phyloP scores from a whole-genome alignment of 2,888 invertebrate species.

The Buathra laborator region DNA sequence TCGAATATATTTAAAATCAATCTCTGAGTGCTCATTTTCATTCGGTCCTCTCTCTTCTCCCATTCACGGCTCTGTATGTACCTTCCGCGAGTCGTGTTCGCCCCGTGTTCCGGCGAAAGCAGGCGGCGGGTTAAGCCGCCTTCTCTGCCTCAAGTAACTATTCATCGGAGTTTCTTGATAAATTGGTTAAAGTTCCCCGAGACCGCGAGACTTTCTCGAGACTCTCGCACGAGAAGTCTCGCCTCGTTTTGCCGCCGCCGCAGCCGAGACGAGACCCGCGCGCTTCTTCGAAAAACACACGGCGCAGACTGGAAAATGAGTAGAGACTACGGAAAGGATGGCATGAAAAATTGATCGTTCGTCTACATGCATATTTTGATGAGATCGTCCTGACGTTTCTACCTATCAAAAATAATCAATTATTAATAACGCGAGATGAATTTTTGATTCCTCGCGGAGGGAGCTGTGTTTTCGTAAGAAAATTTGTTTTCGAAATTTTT shows the following conservation, averaged over 20 bases:
- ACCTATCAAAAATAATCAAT: no score
- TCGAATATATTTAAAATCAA: conserved; percentile 49
- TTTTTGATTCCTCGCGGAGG: no score
- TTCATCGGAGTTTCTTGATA: conserved; percentile 66
- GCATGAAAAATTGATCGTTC: no score
- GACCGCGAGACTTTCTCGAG: conserved; percentile 34
- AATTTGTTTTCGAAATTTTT: no score
- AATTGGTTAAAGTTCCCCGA: conserved; percentile 59
- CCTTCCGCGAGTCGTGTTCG: neutral
- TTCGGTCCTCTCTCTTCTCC: conserved; percentile 2
- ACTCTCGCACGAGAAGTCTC: conserved; percentile 44
- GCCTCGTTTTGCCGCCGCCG: conserved; percentile 26
- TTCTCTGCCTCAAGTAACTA: conserved; percentile 47
- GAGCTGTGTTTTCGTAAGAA: no score
- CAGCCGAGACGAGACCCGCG: neutral
- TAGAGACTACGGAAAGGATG: neutral
- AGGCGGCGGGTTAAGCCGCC: neutral
- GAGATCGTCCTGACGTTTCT: no score
- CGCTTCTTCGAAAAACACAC: neutral
- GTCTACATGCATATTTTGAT: no score
- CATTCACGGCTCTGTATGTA: conserved; percentile 12
- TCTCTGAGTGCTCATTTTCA: conserved; percentile 42
- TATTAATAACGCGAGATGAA: no score
- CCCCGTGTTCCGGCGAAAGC: conserved; percentile 31
- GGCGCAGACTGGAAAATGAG: neutral